A percentile compares a stretch with the other conserved stretches of the same genome.
Evolutionary conservation across 2,797 vertebrate species (phyloP).

Genomic region (Sebastolobus altivelis): DNA sequence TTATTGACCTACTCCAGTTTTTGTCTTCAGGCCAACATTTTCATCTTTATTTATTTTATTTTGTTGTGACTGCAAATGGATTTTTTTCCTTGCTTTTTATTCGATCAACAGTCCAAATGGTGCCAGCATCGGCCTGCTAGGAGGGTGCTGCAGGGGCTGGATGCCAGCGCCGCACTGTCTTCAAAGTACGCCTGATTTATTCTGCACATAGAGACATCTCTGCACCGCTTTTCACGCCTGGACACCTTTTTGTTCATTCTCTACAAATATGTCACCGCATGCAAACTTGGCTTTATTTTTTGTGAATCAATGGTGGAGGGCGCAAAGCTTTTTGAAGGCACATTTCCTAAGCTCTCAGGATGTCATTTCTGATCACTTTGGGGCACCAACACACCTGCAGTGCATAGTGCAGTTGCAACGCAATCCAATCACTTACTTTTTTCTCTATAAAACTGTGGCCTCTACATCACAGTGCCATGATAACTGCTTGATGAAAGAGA

Average conservation of each 20-base stretch:
- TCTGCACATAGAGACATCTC: slow-evolving; percentile 11
- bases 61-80: slow-evolving; percentile 17
- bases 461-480: not conserved
- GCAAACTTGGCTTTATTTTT: not conserved
- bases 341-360: not conserved
- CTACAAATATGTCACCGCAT: slow-evolving; percentile 3
- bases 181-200: not conserved
- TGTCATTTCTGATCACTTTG: not conserved
- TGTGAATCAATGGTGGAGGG: not conserved
- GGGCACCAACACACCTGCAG: not conserved
- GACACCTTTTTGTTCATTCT: not conserved
- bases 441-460: not conserved
- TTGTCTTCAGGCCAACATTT: slow-evolving; percentile 36
- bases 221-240: slow-evolving; percentile 6
- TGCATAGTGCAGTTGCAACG: not conserved
- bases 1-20: slow-evolving; percentile 41
- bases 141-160: slow-evolving; percentile 8
- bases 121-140: slow-evolving; percentile 10
- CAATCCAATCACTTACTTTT: not conserved
- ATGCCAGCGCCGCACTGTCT: not conserved
- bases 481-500: not conserved
- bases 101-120: slow-evolving; percentile 1
- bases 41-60: slow-evolving; percentile 34
- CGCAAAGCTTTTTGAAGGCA: slow-evolving; percentile 1
- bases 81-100: slow-evolving; percentile 15